phyloP scores from a whole-genome alignment of 2,888 invertebrate species.

The Tryphoninae sp. region DNA sequence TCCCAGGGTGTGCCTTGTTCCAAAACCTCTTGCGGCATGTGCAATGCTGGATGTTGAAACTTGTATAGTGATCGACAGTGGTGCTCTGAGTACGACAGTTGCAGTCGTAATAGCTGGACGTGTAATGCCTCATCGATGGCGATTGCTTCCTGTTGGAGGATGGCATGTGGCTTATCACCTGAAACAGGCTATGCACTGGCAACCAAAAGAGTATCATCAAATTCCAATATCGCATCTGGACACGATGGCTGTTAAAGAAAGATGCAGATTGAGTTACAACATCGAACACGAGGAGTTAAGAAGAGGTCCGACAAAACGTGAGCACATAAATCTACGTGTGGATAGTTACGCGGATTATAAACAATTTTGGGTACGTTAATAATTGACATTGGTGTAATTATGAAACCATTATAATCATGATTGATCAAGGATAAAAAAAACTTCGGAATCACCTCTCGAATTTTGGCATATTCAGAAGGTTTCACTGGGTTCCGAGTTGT shows the following conservation, averaged over 20 bases:
- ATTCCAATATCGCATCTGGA: constrained; percentile 80
- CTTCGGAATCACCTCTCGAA: neutral
- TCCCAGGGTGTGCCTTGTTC: constrained; percentile 79
- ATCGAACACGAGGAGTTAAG: constrained; percentile 77
- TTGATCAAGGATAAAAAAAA: constrained; percentile 22
- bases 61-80: constrained; percentile 81
- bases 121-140: constrained; percentile 79
- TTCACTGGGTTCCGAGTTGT: constrained; percentile 79
- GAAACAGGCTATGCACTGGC: constrained; percentile 80
- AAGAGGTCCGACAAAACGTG: constrained; percentile 69
- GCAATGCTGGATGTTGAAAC: constrained; percentile 80
- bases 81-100: constrained; percentile 80
- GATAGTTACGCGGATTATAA: constrained; percentile 78
- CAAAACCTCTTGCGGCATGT: constrained; percentile 80
- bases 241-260: constrained; percentile 79
- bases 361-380: constrained; percentile 75
- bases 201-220: constrained; percentile 78
- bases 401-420: neutral
- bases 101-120: constrained; percentile 80
- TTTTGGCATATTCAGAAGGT: constrained; percentile 73
- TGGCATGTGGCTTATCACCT: constrained; percentile 80
- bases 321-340: constrained; percentile 77
- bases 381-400: neutral
- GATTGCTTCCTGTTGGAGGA: constrained; percentile 80
- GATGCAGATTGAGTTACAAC: constrained; percentile 79